Base-by-base conservation (phyloP, 35 echinoderm and acorn worm genomes). In the Hemicentrotus pulcherrimus region DNA sequence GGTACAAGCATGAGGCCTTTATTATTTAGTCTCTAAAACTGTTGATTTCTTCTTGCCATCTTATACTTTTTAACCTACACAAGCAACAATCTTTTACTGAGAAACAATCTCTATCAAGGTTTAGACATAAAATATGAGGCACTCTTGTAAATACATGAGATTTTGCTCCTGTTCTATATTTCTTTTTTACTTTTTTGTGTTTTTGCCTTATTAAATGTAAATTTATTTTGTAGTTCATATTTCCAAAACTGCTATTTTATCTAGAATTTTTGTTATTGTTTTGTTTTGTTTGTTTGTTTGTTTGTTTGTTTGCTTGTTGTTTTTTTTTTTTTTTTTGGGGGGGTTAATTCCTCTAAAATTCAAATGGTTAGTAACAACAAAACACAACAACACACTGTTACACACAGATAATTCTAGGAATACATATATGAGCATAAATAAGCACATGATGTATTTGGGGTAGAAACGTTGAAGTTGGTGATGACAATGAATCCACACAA, bases 401-500 rank as follows among this genome's bases (percentile, higher is more conserved):
- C 22, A 78, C 22, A n/a, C 6, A 6, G 9, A 78, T 22, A n/a
- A 78, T n/a, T 78, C 16, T 19, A 22, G 65, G 65, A n/a, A n/a
- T 22, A 24, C 6, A 55, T 11, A n/a, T 2, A 78, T 78, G 65
- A 78, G 24, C 22, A n/a, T 22, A 22, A 78, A n/a, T 22, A 22
- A 78, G 65, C 2, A 78, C 65, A 78, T 22, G 6, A 78, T 78
- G 65, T 78, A 28, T 41, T 90, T 32, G 46, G 13, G 45, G 46
- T 90, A 35, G 88, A 18, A 24, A 93, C 46, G 91, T 31, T 93
- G 47, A 47, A 24, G 91, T 18, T 93, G 91, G 30, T 31, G 46
- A 93, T 93, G 91, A 93, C 46, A 16, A 58, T 93, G 91, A 31
- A 48, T 93, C 16, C 48, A 58, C 91, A 93, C 45, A 58, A 41